Evolutionary conservation across 2,797 vertebrate genomes (phyloP), one percentile per base, ranked within the genome.

Genomic region (Urosaurus nigricauda): DNA sequence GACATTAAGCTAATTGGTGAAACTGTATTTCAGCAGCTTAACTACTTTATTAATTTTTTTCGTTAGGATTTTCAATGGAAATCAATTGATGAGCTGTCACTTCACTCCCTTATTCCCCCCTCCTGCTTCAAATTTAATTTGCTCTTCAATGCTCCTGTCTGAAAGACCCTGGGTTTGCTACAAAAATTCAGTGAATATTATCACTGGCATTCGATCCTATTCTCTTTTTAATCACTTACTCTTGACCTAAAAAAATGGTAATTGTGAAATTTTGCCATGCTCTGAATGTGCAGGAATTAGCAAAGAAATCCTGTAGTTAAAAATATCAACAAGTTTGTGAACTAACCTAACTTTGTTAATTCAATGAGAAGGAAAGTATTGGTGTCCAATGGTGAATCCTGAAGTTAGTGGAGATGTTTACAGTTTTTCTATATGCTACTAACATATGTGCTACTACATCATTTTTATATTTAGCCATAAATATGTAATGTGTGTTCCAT

Each of bases 1-100:
- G 98, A 99, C 98, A 99, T 99, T 99, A 98, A 99, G 98, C 98
- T 99, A 99, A 99, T 99, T 99, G 98, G 98, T 97, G 98, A 97
- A 98, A 98, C 98, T 98, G 98, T 97, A 97, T 97, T 97, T 98
- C 96, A 97, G 97, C 97, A 98, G 98, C 98, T 99, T 99, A 99
- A 98, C 98, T 99, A 98, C 98, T 98, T 98, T 98, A 99, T 98
- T 99, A 99, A 98, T 98, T 98, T 97, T 96, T 94, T 95, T 95
- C 96, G 91, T 94, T 92, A 92, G 96, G 94, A 95, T 98, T 98
- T 98, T 98, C 97, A 97, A 97, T 98, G 98, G 97, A 98, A 98
- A 98, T 98, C 96, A 94, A 86, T 90, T 96, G 97, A 95, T 95
- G 96, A 96, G 96, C 96, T 95, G 97, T 96, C 96, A 95, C 94